A percentile compares a stretch with the other conserved stretches of the same genome.
phyloP scores from a whole-genome alignment of 2,888 invertebrate species.

The Drosophila anomelani region DNA sequence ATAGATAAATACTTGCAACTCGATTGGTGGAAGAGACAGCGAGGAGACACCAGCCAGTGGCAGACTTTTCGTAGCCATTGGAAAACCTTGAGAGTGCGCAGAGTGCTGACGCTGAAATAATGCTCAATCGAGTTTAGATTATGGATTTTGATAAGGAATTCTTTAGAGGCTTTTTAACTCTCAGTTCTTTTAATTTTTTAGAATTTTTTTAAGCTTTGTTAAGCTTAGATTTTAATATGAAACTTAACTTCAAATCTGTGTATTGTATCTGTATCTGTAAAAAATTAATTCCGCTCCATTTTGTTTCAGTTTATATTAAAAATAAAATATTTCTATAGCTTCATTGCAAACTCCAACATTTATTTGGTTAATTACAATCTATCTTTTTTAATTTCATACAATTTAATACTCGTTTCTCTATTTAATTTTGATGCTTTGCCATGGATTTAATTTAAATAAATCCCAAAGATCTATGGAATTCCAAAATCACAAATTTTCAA shows the following conservation, averaged over 20 bases:
- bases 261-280: no score
- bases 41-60: conserved; percentile 20
- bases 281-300: neutral
- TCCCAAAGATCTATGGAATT: neutral
- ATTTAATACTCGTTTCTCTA: no score
- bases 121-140: conserved; percentile 1
- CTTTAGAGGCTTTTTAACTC: neutral
- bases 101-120: conserved; percentile 10
- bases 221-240: no score
- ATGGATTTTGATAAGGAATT: neutral
- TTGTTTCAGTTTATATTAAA: neutral
- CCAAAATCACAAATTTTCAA: neutral
- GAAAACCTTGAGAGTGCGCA: conserved; percentile 22
- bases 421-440: neutral
- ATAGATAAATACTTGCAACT: neutral
- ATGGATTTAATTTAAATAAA: neutral
- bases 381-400: no score
- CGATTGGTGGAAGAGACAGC: conserved; percentile 26
- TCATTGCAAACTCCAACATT: neutral
- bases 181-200: neutral
- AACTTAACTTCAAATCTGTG: neutral
- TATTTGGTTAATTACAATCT: neutral
- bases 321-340: neutral
- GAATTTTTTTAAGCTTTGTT: neutral
- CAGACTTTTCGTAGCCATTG: conserved; percentile 39